Percentiles rank a stretch among this genome's conserved stretches.
phyloP scores from a whole-genome alignment of 1,140 invertebrate species.

The Aphelenchoides fujianensis region DNA sequence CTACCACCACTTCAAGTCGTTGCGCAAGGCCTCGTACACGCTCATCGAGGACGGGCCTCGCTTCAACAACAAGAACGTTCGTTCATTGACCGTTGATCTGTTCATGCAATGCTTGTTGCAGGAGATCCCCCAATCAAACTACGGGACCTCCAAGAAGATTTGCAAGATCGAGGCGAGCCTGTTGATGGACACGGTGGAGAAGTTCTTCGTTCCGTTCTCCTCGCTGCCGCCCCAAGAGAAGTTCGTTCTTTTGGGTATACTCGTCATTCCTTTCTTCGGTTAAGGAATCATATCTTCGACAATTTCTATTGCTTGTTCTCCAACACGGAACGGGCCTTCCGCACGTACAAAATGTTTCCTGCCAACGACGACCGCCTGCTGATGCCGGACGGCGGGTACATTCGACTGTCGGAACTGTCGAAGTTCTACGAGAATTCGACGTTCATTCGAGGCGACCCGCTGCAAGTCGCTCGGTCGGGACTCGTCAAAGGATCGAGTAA shows the following conservation, averaged over 20 bases:
- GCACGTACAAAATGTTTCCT: slow-evolving; percentile 44
- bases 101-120: background rate
- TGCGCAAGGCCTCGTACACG: slow-evolving; percentile 51
- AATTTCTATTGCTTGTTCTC: slow-evolving; percentile 50
- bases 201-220: slow-evolving; percentile 44
- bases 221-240: slow-evolving; percentile 33
- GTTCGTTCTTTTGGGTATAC: slow-evolving; percentile 17
- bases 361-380: slow-evolving; percentile 40
- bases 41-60: slow-evolving; percentile 40
- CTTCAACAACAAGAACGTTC: slow-evolving; percentile 14
- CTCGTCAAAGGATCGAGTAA: slow-evolving; percentile 8
- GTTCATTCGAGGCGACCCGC: slow-evolving; percentile 36
- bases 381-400: slow-evolving; percentile 45
- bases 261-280: slow-evolving; percentile 18
- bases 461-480: slow-evolving; percentile 40
- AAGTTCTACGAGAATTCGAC: slow-evolving; percentile 47
- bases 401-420: slow-evolving; percentile 39
- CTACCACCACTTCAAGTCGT: slow-evolving; percentile 41
- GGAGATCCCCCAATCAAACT: slow-evolving; percentile 45
- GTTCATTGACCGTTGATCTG: background rate
- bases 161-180: slow-evolving; percentile 50
- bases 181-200: slow-evolving; percentile 52
- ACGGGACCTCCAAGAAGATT: slow-evolving; percentile 47
- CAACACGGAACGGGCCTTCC: slow-evolving; percentile 45
- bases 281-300: slow-evolving; percentile 40